Evolutionary conservation across 2,888 invertebrate species (phyloP).

Genomic region (Noctua janthe): DNA sequence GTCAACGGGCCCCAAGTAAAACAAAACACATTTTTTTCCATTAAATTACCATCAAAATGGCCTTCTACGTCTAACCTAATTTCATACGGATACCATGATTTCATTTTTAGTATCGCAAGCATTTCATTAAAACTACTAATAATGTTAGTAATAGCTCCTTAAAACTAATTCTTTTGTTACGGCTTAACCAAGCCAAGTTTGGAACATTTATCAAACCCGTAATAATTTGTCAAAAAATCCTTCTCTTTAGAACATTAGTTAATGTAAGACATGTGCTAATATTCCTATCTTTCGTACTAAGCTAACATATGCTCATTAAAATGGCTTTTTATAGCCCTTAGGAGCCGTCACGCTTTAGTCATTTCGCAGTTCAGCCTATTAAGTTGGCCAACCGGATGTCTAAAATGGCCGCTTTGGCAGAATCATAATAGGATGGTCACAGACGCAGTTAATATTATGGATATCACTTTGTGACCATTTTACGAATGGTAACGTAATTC

Average conservation of each 20-base stretch:
- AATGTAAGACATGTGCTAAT: conserved; percentile 19
- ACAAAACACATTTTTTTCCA: conserved; percentile 3
- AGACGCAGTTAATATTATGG: background rate
- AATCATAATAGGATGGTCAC: background rate
- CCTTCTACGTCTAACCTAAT: conserved; percentile 46
- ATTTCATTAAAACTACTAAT: conserved; percentile 41
- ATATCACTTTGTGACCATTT: background rate
- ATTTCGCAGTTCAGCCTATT: background rate
- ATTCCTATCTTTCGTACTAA: conserved; percentile 24
- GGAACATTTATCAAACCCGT: conserved; percentile 67
- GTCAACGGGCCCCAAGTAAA: background rate
- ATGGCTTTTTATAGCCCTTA: background rate
- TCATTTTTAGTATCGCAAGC: conserved; percentile 57
- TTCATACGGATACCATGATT: conserved; percentile 42
- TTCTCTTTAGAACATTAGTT: conserved; percentile 28
- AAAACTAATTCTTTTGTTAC: conserved; percentile 61
- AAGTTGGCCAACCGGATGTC: background rate
- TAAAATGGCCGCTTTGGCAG: background rate
- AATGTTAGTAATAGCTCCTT: conserved; percentile 66
- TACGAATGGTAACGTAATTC: background rate
- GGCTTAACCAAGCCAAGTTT: conserved; percentile 63
- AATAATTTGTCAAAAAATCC: conserved; percentile 62
- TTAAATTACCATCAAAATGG: conserved; percentile 16
- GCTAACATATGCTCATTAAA: conserved; percentile 27
- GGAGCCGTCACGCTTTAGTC: conserved; percentile 15